Base-by-base conservation (phyloP, 1,140 invertebrate genomes). In the Pseudachorutes palmiensis region DNA sequence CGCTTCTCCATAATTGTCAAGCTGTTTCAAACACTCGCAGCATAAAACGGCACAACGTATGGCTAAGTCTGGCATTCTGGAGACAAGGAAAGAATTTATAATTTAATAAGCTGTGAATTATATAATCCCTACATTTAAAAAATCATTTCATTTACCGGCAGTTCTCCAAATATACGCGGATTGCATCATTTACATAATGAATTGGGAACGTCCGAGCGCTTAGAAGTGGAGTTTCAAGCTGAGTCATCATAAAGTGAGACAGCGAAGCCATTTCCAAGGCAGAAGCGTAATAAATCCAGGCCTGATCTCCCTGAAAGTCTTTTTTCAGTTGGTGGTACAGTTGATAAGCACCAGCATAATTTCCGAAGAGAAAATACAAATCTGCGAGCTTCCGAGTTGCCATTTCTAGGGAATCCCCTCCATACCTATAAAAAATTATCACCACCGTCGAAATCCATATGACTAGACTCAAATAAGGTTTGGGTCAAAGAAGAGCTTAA, bases 261-360 rank as follows among this genome's bases (percentile, higher is more conserved):
- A 97, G 77, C 1, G 91, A 90, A 2, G 93, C 93, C 93, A 97
- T 97, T 82, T 97, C 94, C 49, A 95, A 79, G 24, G 94, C 93
- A 16, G 94, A 94, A 12, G 95, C 94, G 80, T 92, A 97, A 78
- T 96, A 93, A 16, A 97, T 80, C 95, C 94, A 98, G 0, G 96
- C 96, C 75, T 94, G 90, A 78, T 99, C 96, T 22, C 88, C 88
- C 74, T 90, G 89, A 79, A 98, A 98, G 76, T 99, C 97, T 68
- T 94, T 85, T 79, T 98, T 98, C 14, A 93, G 90, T 22, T 90
- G 87, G 77, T 98, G 94, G 79, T 98, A 99, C 0, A 90, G 86
- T 75, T 89, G 90, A 79, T 94, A 97, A 1, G 97, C 92, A 62
- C 90, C 81, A 69, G 88, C 85, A 80, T 98, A 98, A 74, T 96